phyloP scores from a whole-genome alignment of 2,113 vertebrate genomes.

The Rhizomys pruinosus region DNA sequence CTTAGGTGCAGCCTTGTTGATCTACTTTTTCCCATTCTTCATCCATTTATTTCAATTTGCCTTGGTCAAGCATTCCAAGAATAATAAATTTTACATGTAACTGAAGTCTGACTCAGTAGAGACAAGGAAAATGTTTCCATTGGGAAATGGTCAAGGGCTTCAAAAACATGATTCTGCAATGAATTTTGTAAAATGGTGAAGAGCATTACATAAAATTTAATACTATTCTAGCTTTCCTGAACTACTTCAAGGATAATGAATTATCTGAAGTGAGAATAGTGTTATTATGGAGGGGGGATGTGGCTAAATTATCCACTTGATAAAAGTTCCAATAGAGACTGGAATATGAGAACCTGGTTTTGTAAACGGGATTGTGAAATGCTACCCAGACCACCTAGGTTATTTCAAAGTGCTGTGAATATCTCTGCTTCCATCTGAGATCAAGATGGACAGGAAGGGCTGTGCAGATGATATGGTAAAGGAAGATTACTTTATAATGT shows the following conservation, averaged over 20 bases:
- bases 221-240: slow-evolving; percentile 56
- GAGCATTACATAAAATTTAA: slow-evolving; percentile 54
- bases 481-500: slow-evolving; percentile 8
- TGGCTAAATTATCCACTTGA: slow-evolving; percentile 52
- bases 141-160: slow-evolving; percentile 52
- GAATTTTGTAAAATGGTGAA: slow-evolving; percentile 40
- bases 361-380: slow-evolving; percentile 50
- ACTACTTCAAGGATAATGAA: slow-evolving; percentile 57
- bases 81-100: slow-evolving; percentile 45
- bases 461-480: slow-evolving; percentile 35
- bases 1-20: fast-evolving
- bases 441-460: slow-evolving; percentile 71
- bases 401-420: slow-evolving; percentile 40
- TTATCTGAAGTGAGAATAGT: slow-evolving; percentile 62
- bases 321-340: slow-evolving; percentile 34
- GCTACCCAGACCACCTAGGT: slow-evolving; percentile 20
- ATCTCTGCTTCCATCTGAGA: slow-evolving; percentile 59
- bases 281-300: slow-evolving; percentile 44
- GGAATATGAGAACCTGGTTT: slow-evolving; percentile 58
- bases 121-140: slow-evolving; percentile 39
- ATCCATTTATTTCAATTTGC: neutral
- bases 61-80: slow-evolving; percentile 39
- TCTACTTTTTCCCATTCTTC: neutral
- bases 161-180: slow-evolving; percentile 23
- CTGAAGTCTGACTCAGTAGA: slow-evolving; percentile 40